These are phyloP conservation scores for Pyrgus malvae DNA, from an alignment of 2,888 invertebrate species.

Conservation along the genomic window DNA sequence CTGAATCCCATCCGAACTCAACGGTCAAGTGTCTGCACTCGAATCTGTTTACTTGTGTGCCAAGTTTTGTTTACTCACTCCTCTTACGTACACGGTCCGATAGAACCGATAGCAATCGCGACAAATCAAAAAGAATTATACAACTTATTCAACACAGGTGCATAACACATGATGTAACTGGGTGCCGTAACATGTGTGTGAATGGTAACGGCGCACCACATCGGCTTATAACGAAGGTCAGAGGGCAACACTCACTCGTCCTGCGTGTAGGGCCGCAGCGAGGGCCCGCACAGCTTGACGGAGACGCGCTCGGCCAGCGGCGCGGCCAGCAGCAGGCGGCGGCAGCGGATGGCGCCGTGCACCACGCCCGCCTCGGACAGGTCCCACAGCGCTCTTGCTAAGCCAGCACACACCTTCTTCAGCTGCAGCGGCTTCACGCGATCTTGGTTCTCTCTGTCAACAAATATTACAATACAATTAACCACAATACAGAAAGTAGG, in stretches of 20 bases:
- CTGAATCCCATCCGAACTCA: too few relatives aligned
- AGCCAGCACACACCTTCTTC: constrained; percentile 89
- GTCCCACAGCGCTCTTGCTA: constrained; percentile 94
- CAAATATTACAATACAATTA: not conserved
- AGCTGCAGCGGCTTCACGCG: constrained; percentile 86
- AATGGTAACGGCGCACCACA: not conserved
- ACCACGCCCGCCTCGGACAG: constrained; percentile 91
- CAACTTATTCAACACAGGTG: too few relatives aligned
- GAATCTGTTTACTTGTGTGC: too few relatives aligned
- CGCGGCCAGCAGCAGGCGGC: constrained; percentile 89
- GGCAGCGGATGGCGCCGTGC: constrained; percentile 92
- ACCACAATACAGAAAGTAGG: too few relatives aligned
- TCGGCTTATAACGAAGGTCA: not conserved
- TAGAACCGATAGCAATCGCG: too few relatives aligned
- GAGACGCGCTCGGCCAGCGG: constrained; percentile 85
- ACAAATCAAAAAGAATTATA: too few relatives aligned
- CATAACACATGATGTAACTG: too few relatives aligned
- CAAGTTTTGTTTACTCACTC: too few relatives aligned
- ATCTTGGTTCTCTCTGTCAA: constrained; percentile 57
- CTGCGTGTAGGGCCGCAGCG: constrained; percentile 83
- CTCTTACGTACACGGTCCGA: too few relatives aligned
- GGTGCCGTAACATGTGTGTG: too few relatives aligned
- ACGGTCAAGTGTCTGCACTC: too few relatives aligned
- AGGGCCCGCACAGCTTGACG: constrained; percentile 93
- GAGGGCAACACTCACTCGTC: constrained; percentile 83